These are phyloP conservation scores for Noctua janthina DNA, from an alignment of 2,888 invertebrate species.

Conservation along the genomic window DNA sequence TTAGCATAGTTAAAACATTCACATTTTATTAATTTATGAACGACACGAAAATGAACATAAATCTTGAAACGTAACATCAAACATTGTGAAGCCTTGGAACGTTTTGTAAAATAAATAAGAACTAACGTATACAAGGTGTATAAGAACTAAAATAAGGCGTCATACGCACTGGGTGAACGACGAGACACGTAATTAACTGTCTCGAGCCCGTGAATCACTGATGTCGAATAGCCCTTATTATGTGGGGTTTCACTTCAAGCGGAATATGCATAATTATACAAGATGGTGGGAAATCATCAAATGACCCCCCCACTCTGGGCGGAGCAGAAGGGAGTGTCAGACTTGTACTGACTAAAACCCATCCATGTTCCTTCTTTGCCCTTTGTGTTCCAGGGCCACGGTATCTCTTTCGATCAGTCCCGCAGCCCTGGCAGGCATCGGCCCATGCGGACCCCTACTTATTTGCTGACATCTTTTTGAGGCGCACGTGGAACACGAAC, in stretches of 20 bases:
- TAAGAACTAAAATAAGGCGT: slow-evolving; percentile 57
- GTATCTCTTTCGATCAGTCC: too few species aligned
- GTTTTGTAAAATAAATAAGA: slow-evolving; percentile 58
- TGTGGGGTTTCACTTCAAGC: slow-evolving; percentile 27
- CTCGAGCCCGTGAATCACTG: slow-evolving; percentile 45
- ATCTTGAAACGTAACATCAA: slow-evolving; percentile 56
- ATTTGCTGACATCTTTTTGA: too few species aligned
- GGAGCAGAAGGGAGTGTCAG: too few species aligned
- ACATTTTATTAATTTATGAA: slow-evolving; percentile 25
- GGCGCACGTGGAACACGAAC: too few species aligned
- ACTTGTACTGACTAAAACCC: too few species aligned
- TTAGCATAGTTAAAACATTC: slow-evolving; percentile 10
- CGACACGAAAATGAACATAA: slow-evolving; percentile 25
- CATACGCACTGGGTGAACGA: slow-evolving; percentile 40
- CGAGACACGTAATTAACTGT: slow-evolving; percentile 42
- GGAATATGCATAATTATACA: background rate
- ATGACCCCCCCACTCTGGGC: too few species aligned
- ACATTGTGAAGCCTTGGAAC: slow-evolving; percentile 56
- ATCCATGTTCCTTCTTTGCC: too few species aligned
- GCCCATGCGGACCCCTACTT: too few species aligned
- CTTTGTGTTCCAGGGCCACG: too few species aligned
- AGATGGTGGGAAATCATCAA: too few species aligned
- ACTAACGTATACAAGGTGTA: slow-evolving; percentile 33
- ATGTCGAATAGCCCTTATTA: slow-evolving; percentile 44
- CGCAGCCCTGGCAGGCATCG: too few species aligned